Evolutionary conservation across 2,113 vertebrate species (phyloP).

Genomic region (Cebus imitator): DNA sequence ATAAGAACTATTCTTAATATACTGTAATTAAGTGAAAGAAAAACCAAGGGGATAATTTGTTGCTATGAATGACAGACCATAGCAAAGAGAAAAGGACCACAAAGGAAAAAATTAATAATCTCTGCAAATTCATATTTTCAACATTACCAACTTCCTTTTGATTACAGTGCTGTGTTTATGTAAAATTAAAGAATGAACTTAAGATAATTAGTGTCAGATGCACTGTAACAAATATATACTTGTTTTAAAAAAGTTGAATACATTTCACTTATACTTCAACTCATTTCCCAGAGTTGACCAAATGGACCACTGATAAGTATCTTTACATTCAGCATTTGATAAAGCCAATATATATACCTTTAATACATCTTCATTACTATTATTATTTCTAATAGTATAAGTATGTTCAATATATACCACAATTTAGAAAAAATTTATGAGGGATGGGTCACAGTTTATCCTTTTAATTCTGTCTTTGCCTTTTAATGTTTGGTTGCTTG

Average conservation of each 20-base stretch:
- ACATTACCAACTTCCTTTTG: neutral
- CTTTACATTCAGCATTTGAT: neutral
- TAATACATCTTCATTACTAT: neutral
- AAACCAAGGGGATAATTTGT: neutral
- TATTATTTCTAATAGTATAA: neutral
- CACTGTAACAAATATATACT: neutral
- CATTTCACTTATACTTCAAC: neutral
- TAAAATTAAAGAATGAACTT: neutral
- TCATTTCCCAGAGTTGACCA: neutral
- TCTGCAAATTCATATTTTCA: neutral
- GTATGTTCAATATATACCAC: neutral
- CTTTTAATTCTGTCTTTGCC: neutral
- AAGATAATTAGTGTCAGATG: neutral
- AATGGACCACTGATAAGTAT: neutral
- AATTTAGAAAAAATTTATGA: neutral
- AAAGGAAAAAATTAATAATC: neutral
- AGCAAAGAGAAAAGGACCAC: neutral
- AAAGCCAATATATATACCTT: neutral
- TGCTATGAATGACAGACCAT: neutral
- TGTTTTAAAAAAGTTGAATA: neutral
- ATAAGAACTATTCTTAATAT: neutral
- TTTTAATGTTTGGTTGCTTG: neutral
- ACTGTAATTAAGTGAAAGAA: neutral
- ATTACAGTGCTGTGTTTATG: neutral
- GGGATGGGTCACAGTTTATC: neutral